Evolutionary conservation across 2,888 invertebrate species (phyloP), one percentile per base, ranked within the genome.

Genomic region (Panzeria rudis): DNA sequence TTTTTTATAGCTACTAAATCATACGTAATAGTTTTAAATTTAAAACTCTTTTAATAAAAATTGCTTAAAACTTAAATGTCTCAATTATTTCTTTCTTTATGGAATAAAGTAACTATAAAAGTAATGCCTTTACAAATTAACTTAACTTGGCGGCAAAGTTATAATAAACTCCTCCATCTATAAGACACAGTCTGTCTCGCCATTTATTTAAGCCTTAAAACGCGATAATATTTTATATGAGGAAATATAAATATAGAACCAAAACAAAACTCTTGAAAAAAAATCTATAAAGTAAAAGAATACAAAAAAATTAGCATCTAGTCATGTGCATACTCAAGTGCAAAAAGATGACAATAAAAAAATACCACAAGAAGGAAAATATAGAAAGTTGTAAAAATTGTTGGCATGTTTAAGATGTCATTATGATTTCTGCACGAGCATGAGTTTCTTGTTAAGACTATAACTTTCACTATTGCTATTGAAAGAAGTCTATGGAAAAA

Each of bases 91-190:
- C 9, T 38, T 54, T 15, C 4, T 20, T 59, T 23, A 13, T n/a
- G 7, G 13, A 0, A 29, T 29, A 41, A 59, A 59, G 13, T 41
- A 17, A 41, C 41, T 56, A 64, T 15, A 20, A 56, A 66, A 32
- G 9, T 50, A 52, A 75, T 20, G 41, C 38, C 50, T 71, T 68
- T 54, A 38, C 64, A 85, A 85, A 85, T 78, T 85, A 78, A 85
- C 84, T 85, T 85, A 81, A 81, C 56, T 78, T 75, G 85, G 81
- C 81, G 85, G 85, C 81, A 82, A 85, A 85, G 75, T 85, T 85
- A 47, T 78, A 78, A 76, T 78, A 82, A 61, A 66, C 69, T 75
- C 13, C 38, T 44, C 38, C 75, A 72, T 77, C 68, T 85, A 38
- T 38, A 73, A 84, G 77, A 62, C 54, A 66, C 68, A 81, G 85